phyloP scores from a whole-genome alignment of 2,888 invertebrate genomes.

The Patella pellucida region DNA sequence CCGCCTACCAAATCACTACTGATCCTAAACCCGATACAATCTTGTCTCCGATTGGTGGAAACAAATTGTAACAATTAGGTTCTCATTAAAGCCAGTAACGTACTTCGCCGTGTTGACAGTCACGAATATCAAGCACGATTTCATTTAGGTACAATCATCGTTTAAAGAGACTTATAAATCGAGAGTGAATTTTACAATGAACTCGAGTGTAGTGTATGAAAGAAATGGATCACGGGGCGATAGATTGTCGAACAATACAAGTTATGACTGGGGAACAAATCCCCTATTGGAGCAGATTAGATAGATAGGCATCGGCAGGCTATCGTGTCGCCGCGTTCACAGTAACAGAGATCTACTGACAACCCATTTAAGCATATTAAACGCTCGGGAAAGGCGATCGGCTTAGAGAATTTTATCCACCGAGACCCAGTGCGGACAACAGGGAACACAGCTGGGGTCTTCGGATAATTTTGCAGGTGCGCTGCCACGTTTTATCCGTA shows the following conservation, averaged over 20 bases:
- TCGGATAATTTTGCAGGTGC: constrained; percentile 4
- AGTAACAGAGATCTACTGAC: constrained; percentile 14
- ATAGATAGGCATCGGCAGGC: constrained; percentile 22
- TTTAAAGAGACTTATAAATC: background rate
- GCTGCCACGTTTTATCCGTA: background rate
- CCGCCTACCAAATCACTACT: constrained; percentile 41
- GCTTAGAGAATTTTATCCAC: background rate
- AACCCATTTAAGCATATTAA: constrained; percentile 1
- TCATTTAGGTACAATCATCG: background rate
- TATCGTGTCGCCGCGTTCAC: background rate
- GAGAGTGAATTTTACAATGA: background rate
- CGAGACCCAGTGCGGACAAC: background rate
- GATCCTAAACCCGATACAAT: constrained; percentile 36
- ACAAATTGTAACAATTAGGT: constrained; percentile 25
- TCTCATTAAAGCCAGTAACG: background rate
- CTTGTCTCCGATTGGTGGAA: constrained; percentile 32
- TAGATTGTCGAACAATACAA: constrained; percentile 4
- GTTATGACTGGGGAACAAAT: constrained; percentile 16
- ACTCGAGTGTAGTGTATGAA: background rate
- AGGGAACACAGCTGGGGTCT: background rate
- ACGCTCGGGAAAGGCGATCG: background rate
- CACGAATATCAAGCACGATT: background rate
- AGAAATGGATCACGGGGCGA: background rate
- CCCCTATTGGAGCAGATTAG: constrained; percentile 18
- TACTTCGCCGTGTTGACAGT: background rate